A percentile compares a stretch with the other conserved stretches of the same genome.
These are phyloP conservation scores for Crenichthys baileyi DNA, from an alignment of 2,797 vertebrate species.

Conservation along the genomic window DNA sequence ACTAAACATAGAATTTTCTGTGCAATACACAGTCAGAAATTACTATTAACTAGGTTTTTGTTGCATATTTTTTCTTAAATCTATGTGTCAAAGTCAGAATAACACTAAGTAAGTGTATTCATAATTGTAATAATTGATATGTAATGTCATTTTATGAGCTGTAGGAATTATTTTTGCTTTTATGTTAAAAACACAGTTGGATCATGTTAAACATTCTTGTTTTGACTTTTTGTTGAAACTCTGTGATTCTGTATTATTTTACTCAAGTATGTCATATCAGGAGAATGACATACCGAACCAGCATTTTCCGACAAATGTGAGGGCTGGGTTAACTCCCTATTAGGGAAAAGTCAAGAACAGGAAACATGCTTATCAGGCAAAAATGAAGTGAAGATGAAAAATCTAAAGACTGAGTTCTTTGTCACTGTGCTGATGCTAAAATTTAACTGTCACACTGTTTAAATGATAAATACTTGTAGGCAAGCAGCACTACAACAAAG, in stretches of 20 bases:
- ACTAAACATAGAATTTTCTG: too few relatives aligned
- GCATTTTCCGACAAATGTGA: background rate
- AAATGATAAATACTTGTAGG: slow-evolving; percentile 23
- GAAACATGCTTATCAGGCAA: slow-evolving; percentile 51
- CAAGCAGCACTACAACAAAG: slow-evolving; percentile 21
- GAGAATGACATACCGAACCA: background rate
- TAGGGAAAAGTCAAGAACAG: slow-evolving; percentile 19
- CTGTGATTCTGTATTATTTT: background rate
- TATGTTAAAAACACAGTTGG: background rate
- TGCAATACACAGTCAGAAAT: too few relatives aligned
- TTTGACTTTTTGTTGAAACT: background rate
- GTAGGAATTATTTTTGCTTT: background rate
- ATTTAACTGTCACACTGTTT: slow-evolving; percentile 18
- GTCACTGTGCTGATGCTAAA: slow-evolving; percentile 36
- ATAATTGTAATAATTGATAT: background rate
- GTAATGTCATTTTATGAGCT: background rate
- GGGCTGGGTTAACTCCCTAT: background rate
- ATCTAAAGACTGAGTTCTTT: slow-evolving; percentile 17
- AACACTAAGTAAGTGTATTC: too few relatives aligned
- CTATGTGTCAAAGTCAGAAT: too few relatives aligned
- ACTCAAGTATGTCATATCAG: background rate
- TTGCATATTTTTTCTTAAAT: too few relatives aligned
- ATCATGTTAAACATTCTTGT: background rate
- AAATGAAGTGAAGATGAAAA: slow-evolving; percentile 26
- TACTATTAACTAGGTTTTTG: too few relatives aligned